phyloP scores from a whole-genome alignment of 2,113 vertebrate genomes.

The Otus sunia region DNA sequence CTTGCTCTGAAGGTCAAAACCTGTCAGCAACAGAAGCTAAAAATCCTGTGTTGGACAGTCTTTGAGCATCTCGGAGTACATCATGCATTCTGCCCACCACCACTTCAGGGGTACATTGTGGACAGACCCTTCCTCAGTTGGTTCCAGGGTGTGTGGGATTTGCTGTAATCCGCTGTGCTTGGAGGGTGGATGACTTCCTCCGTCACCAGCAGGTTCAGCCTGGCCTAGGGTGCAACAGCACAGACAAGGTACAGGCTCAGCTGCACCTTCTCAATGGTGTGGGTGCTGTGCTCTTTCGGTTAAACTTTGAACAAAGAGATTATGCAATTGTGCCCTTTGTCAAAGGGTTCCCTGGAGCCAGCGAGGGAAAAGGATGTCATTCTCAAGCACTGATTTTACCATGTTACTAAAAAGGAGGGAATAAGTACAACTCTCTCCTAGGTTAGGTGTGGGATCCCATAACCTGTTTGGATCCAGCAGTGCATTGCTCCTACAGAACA shows the following conservation, averaged over 20 bases:
- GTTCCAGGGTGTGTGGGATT: background rate
- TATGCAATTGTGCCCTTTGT: background rate
- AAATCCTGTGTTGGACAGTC: background rate
- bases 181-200: background rate
- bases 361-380: background rate
- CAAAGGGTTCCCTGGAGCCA: background rate
- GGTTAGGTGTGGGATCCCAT: background rate
- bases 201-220: background rate
- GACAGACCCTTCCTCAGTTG: background rate
- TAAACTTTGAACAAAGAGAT: background rate
- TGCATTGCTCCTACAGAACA: background rate
- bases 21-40: background rate
- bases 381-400: background rate
- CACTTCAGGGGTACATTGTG: rapidly evolving
- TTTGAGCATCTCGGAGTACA: background rate
- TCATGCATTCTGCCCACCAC: background rate
- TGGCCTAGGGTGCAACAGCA: background rate
- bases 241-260: background rate
- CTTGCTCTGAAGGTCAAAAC: constrained; percentile 12
- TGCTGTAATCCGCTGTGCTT: background rate
- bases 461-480: background rate
- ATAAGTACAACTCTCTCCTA: background rate
- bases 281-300: background rate
- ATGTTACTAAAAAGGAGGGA: background rate
- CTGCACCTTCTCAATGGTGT: background rate